These are phyloP conservation scores for Andrena hattorfiana DNA, from an alignment of 2,888 invertebrate species.

Conservation along the genomic window DNA sequence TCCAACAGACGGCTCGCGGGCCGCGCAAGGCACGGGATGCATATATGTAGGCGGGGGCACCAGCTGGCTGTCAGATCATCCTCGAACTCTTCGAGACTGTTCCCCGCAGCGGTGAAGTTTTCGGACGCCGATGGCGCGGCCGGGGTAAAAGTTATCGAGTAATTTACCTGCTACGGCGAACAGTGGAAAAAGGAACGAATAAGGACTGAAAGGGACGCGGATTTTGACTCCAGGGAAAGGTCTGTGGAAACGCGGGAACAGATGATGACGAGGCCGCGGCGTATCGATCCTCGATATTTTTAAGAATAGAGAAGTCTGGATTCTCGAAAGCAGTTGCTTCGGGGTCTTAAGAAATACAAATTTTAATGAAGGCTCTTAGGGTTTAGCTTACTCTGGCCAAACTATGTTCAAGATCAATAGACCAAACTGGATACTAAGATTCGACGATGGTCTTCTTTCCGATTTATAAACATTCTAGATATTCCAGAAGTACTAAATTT, in stretches of 20 bases:
- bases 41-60: constrained; percentile 31
- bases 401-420: too few species aligned
- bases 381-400: too few species aligned
- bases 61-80: constrained; percentile 60
- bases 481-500: too few species aligned
- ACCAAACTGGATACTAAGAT: too few species aligned
- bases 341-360: too few species aligned
- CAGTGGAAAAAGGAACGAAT: background rate
- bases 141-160: constrained; percentile 58
- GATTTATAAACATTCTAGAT: too few species aligned
- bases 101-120: constrained; percentile 48
- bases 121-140: constrained; percentile 43
- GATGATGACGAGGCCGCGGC: too few species aligned
- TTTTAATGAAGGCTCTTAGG: too few species aligned
- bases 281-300: too few species aligned
- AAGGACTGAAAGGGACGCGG: background rate
- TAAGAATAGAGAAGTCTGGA: too few species aligned
- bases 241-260: background rate
- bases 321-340: too few species aligned
- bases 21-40: constrained; percentile 22
- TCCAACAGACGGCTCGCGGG: constrained; percentile 39
- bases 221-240: background rate
- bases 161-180: constrained; percentile 54
- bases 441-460: too few species aligned
- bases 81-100: constrained; percentile 45